Evolutionary conservation across 2,113 vertebrate species (phyloP).

Genomic region (Vanacampus margaritifer): DNA sequence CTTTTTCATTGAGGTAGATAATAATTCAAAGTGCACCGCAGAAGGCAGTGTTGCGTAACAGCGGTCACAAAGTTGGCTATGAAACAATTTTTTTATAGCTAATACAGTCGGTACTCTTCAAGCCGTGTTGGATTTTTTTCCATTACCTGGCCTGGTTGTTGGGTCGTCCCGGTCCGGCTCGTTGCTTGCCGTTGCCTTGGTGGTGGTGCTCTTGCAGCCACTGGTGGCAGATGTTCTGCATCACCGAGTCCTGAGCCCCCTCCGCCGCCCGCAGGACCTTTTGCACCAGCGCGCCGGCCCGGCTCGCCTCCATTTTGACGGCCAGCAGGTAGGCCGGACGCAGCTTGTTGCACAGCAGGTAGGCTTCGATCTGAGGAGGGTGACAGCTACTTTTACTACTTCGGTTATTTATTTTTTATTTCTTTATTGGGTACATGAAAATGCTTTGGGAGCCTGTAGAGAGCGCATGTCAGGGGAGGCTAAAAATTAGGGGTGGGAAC

Average conservation of each 20-base stretch:
- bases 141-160: constrained; percentile 42
- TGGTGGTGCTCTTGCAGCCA: constrained; percentile 85
- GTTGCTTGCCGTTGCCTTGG: constrained; percentile 52
- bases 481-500: too few species aligned
- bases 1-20: constrained; percentile 65
- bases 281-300: constrained; percentile 82
- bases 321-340: constrained; percentile 90
- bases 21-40: constrained; percentile 2
- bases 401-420: neutral
- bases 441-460: neutral
- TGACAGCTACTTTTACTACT: neutral
- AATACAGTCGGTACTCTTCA: neutral
- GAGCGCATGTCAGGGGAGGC: too few species aligned
- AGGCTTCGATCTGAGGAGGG: constrained; percentile 83
- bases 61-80: neutral
- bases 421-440: neutral
- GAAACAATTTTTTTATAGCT: neutral
- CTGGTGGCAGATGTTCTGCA: constrained; percentile 88
- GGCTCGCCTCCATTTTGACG: constrained; percentile 82
- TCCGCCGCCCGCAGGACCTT: constrained; percentile 81
- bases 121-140: neutral
- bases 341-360: constrained; percentile 85
- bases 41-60: neutral
- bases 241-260: constrained; percentile 78
- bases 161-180: neutral